Percentiles rank a stretch among this genome's conserved stretches.
These are phyloP conservation scores for Cheirogaleus medius DNA, from an alignment of 2,113 vertebrate species.

Conservation along the genomic window DNA sequence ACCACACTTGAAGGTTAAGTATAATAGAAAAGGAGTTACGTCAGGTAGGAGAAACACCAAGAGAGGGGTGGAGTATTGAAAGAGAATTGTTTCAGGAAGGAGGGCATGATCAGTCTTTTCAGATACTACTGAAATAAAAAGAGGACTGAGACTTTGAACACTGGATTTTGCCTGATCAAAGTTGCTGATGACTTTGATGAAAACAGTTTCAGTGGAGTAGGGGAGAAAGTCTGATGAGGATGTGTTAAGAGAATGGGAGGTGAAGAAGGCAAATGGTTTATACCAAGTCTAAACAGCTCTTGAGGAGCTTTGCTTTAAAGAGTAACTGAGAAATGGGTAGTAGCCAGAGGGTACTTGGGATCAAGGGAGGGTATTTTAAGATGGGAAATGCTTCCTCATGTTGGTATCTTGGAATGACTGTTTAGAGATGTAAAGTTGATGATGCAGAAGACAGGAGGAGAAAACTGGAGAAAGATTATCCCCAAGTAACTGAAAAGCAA, in stretches of 20 bases:
- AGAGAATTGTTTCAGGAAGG: constrained; percentile 34
- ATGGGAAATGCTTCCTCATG: background rate
- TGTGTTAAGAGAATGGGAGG: background rate
- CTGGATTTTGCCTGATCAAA: background rate
- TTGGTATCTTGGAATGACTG: background rate
- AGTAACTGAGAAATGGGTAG: background rate
- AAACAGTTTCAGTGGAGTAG: background rate
- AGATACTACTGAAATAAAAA: constrained; percentile 3
- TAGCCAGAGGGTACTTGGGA: background rate
- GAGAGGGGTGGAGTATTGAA: background rate
- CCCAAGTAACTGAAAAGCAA: background rate
- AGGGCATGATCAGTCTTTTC: background rate
- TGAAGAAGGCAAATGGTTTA: background rate
- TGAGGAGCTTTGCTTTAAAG: background rate
- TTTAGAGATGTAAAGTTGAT: background rate
- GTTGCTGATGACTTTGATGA: background rate
- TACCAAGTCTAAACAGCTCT: background rate
- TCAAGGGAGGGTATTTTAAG: background rate
- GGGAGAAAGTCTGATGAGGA: background rate
- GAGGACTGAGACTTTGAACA: background rate
- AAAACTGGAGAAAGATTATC: background rate
- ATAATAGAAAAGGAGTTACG: background rate
- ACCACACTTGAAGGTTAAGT: background rate
- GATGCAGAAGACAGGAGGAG: background rate
- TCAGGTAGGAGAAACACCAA: background rate